phyloP scores from a whole-genome alignment of 2,797 vertebrate species.

The Enoplosus armatus region DNA sequence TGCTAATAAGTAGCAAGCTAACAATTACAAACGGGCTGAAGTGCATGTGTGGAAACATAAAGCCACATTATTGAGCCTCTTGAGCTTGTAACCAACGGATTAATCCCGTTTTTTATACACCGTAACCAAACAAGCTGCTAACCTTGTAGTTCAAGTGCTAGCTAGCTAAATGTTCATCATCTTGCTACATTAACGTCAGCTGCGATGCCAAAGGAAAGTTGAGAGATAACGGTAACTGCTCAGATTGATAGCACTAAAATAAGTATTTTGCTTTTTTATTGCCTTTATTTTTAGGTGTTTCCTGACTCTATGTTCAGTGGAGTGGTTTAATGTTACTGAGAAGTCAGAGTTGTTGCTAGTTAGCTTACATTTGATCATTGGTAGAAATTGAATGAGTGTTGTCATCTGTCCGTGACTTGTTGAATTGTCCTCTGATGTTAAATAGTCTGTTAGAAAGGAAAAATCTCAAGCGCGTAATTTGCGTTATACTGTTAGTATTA shows the following conservation, averaged over 20 bases:
- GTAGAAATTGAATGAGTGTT: conserved; percentile 4
- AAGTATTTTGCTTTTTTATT: accelerated
- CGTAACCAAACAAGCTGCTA: conserved; percentile 22
- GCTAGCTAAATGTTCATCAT: conserved; percentile 42
- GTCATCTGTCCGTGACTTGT: conserved; percentile 2
- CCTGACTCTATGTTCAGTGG: accelerated
- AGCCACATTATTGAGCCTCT: accelerated
- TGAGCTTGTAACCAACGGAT: accelerated
- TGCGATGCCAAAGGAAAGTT: background rate
- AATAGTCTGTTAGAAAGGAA: background rate
- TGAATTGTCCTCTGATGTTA: background rate
- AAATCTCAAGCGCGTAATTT: background rate
- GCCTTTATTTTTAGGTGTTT: background rate
- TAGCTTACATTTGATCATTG: background rate
- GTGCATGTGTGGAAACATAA: no score
- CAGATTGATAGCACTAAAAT: accelerated
- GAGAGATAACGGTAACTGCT: background rate
- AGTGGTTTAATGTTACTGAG: background rate
- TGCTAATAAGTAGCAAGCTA: background rate
- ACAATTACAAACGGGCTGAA: accelerated
- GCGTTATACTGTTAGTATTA: background rate
- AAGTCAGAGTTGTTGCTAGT: conserved; percentile 6
- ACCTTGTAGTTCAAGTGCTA: background rate
- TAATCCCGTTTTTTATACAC: accelerated
- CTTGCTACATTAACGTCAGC: conserved; percentile 20